These are phyloP conservation scores for Zaprionus africanus DNA, from an alignment of 1,140 invertebrate genomes.

Conservation along the genomic window DNA sequence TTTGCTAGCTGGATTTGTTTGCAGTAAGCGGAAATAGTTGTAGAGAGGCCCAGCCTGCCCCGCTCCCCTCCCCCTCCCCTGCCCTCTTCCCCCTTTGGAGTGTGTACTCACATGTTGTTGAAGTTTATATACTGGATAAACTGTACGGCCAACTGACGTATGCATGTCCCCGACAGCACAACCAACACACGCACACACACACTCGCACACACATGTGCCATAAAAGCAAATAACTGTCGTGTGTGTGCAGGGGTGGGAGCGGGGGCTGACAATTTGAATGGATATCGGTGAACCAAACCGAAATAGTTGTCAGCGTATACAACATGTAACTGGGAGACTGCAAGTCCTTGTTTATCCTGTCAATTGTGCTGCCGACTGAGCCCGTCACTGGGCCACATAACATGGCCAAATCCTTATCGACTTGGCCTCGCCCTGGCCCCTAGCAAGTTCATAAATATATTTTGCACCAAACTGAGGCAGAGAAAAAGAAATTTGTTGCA, in stretches of 20 bases:
- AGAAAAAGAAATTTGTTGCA: conserved; percentile 21
- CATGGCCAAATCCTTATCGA: conserved; percentile 36
- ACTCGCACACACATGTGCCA: conserved; percentile 53
- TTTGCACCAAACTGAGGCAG: background rate
- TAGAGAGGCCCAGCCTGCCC: conserved; percentile 39
- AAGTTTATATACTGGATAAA: conserved; percentile 79
- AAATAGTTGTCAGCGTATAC: conserved; percentile 61
- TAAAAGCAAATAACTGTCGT: conserved; percentile 80
- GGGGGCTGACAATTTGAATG: conserved; percentile 49
- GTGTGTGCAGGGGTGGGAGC: conserved; percentile 11
- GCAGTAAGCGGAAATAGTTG: conserved; percentile 80
- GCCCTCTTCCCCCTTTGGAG: background rate
- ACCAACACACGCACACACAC: conserved; percentile 20
- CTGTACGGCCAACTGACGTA: conserved; percentile 77
- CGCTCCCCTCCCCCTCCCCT: background rate
- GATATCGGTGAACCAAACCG: conserved; percentile 53
- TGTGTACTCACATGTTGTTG: conserved; percentile 63
- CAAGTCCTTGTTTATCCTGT: conserved; percentile 50
- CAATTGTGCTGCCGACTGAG: conserved; percentile 42
- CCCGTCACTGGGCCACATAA: conserved; percentile 30
- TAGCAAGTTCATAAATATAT: conserved; percentile 34
- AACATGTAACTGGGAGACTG: conserved; percentile 29
- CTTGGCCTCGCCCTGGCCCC: conserved; percentile 15
- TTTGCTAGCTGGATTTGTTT: conserved; percentile 78
- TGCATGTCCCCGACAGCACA: conserved; percentile 58